These are phyloP conservation scores for Drosophila neonasuta DNA, from an alignment of 2,888 invertebrate genomes.

Conservation along the genomic window DNA sequence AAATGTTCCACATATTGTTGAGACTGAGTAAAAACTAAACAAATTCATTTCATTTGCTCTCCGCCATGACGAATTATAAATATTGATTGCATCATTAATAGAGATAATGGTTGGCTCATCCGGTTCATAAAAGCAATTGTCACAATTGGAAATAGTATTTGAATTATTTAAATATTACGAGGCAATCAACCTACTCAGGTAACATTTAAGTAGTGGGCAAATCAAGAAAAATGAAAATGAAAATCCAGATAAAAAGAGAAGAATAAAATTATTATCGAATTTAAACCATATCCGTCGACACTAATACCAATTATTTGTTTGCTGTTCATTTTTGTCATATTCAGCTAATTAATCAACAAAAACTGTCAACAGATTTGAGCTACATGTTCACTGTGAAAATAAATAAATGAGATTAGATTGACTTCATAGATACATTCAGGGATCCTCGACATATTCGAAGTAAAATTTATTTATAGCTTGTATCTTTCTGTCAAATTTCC, in stretches of 20 bases:
- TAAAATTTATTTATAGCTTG: constrained; percentile 7
- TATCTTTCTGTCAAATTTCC: neutral
- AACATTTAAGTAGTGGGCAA: neutral
- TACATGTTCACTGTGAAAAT: no score
- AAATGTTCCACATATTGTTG: neutral
- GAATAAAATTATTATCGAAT: no score
- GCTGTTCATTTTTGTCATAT: neutral
- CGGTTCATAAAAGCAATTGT: neutral
- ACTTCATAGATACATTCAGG: no score
- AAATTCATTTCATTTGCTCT: neutral
- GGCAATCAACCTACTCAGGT: no score
- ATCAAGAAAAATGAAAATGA: neutral
- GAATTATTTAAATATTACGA: neutral
- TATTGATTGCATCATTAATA: neutral
- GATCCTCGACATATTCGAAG: constrained; percentile 5
- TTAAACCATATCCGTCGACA: no score
- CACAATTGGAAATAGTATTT: neutral
- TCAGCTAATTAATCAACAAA: neutral
- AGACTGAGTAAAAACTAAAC: neutral
- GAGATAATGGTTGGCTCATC: neutral
- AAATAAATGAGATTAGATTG: no score
- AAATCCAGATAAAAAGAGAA: neutral
- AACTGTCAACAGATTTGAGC: no score
- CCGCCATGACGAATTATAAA: neutral
- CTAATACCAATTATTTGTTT: no score